A percentile compares a stretch with the other conserved stretches of the same genome.
Conservation (phyloP, 2,797 vertebrate species). For the Silurus aristotelis region DNA sequence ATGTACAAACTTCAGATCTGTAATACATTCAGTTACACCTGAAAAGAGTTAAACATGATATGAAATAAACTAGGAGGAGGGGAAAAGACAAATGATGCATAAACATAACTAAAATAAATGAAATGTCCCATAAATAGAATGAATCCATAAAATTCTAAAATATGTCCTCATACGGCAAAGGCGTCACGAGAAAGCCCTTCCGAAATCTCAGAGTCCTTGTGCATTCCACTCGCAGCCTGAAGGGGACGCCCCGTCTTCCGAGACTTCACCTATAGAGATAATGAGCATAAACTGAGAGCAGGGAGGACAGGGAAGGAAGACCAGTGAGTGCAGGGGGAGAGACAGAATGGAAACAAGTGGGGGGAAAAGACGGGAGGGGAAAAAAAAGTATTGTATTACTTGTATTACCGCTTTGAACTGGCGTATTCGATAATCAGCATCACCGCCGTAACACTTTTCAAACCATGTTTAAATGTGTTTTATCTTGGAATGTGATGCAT, state of each 20-base stretch:
- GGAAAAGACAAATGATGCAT: conserved; percentile 61
- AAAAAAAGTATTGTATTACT: conserved; percentile 22
- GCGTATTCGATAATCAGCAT: conserved; percentile 7
- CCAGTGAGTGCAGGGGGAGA: conserved; percentile 8
- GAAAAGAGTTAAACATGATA: conserved; percentile 80
- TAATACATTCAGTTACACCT: conserved; percentile 85
- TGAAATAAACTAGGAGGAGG: conserved; percentile 62
- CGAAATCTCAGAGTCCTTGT: conserved; percentile 81
- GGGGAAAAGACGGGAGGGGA: conserved; percentile 21
- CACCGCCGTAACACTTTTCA: neutral
- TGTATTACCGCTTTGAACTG: conserved; percentile 58
- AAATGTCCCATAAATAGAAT: conserved; percentile 89
- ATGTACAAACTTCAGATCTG: conserved; percentile 77
- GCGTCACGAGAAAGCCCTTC: conserved; percentile 73
- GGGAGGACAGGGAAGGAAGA: conserved; percentile 39
- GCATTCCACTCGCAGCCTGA: conserved; percentile 63
- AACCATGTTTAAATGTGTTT: neutral
- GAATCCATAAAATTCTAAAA: conserved; percentile 85
- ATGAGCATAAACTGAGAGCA: conserved; percentile 88
- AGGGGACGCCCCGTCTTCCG: conserved; percentile 68
- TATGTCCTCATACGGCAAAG: conserved; percentile 81
- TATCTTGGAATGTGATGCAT: neutral
- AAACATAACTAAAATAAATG: conserved; percentile 72
- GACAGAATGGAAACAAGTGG: conserved; percentile 35
- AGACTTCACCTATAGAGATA: conserved; percentile 94